phyloP scores from a whole-genome alignment of 1,140 invertebrate genomes.

The Drosophila equinoxialis region DNA sequence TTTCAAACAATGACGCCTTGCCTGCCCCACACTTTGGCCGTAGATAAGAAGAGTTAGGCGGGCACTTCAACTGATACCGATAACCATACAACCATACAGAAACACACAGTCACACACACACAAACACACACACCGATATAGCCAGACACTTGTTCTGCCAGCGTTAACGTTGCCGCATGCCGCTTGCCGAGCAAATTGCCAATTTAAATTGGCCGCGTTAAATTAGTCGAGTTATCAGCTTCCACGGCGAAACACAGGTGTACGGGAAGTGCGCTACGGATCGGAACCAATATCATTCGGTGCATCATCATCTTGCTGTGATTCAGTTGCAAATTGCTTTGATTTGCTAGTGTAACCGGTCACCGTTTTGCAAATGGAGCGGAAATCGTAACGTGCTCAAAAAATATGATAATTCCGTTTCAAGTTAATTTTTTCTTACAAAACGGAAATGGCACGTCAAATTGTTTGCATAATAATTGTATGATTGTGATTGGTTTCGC shows the following conservation, averaged over 20 bases:
- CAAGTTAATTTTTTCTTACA: not conserved
- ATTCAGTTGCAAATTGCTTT: slow-evolving; percentile 8
- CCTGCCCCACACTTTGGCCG: slow-evolving; percentile 54
- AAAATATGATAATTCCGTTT: slow-evolving; percentile 31
- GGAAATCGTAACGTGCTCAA: slow-evolving; percentile 62
- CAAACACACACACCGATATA: not conserved
- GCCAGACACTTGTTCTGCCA: slow-evolving; percentile 25
- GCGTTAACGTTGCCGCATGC: slow-evolving; percentile 21
- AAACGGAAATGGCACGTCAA: slow-evolving; percentile 23
- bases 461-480: slow-evolving; percentile 43
- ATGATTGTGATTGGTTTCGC: slow-evolving; percentile 22
- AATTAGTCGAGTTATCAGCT: slow-evolving; percentile 83
- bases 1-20: slow-evolving; percentile 64
- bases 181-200: slow-evolving; percentile 70
- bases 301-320: slow-evolving; percentile 26
- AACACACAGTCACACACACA: not conserved
- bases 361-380: slow-evolving; percentile 29
- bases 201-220: slow-evolving; percentile 83
- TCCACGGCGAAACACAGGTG: slow-evolving; percentile 71
- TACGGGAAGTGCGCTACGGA: slow-evolving; percentile 52
- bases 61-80: slow-evolving; percentile 75
- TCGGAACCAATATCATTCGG: slow-evolving; percentile 35
- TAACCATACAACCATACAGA: slow-evolving; percentile 44
- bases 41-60: slow-evolving; percentile 57
- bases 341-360: slow-evolving; percentile 28